These are phyloP conservation scores for Atherinosoma microstoma DNA, from an alignment of 2,797 vertebrate genomes.

Conservation along the genomic window DNA sequence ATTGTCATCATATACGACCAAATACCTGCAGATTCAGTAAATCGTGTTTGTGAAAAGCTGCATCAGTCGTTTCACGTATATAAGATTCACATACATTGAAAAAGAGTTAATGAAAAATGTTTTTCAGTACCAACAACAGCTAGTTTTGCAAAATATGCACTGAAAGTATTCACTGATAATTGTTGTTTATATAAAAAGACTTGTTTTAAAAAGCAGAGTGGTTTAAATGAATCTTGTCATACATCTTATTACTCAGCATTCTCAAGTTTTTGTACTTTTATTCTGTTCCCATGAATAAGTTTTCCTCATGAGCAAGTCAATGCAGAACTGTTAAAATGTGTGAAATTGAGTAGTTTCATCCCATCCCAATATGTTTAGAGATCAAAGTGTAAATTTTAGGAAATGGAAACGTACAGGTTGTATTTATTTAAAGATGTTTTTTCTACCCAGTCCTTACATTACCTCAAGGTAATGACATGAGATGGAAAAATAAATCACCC, in stretches of 20 bases:
- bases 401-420: constrained; percentile 59
- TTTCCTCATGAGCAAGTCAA: constrained; percentile 73
- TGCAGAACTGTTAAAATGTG: constrained; percentile 71
- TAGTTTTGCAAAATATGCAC: constrained; percentile 24
- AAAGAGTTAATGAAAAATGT: not conserved
- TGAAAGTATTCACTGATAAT: constrained; percentile 36
- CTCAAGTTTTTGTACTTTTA: constrained; percentile 53
- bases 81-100: constrained; percentile 4
- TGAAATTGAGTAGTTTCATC: constrained; percentile 84
- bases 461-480: constrained; percentile 62
- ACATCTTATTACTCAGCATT: constrained; percentile 66
- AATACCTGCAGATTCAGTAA: too few species aligned
- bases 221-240: constrained; percentile 66
- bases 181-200: constrained; percentile 33
- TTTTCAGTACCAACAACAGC: constrained; percentile 13
- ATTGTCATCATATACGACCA: not conserved
- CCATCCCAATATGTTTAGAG: constrained; percentile 71
- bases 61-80: not conserved
- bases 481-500: constrained; percentile 46
- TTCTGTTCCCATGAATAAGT: constrained; percentile 60
- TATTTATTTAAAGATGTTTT: constrained; percentile 1
- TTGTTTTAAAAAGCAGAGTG: constrained; percentile 62
- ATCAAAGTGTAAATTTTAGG: constrained; percentile 75
- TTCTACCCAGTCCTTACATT: constrained; percentile 33
- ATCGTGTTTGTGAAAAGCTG: not conserved